These are phyloP conservation scores for rabbit (Oryctolagus cuniculus) DNA, from an alignment of 2,113 vertebrate genomes.

Conservation along the genomic window mOryCun1.1 NC_091442.1:40485501-40486000, in stretches of 20 bases:
- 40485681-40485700: not conserved
- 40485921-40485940: not conserved
- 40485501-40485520: not conserved
- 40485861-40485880: not conserved
- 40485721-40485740: not conserved
- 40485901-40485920: not conserved
- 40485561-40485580: not conserved
- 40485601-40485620: not conserved
- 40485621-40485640: not conserved
- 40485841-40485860: not conserved
- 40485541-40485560: not conserved
- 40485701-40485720: not conserved
- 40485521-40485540: not conserved
- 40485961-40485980: not conserved
- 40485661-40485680: not conserved
- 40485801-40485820: not conserved
- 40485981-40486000: constrained; percentile 37
- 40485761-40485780: not conserved
- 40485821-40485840: not conserved
- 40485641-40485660: not conserved
- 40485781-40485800: not conserved
- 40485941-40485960: not conserved
- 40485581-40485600: not conserved
- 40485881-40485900: not conserved
- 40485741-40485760: not conserved